Evolutionary conservation across 2,888 invertebrate species (phyloP).

Genomic region (Amblyjoppa fuscipennis): DNA sequence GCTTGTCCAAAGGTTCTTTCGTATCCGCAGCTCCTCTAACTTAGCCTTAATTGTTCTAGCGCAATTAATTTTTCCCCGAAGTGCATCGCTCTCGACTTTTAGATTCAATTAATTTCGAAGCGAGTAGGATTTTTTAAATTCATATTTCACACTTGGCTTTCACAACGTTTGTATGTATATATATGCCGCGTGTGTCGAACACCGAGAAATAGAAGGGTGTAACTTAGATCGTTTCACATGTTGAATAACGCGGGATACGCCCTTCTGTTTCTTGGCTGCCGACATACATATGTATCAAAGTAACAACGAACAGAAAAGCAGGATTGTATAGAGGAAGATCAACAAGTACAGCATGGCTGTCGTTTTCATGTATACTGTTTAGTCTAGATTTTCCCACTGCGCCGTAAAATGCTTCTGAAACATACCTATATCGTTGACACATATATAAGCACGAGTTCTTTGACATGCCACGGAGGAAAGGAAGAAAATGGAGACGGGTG

Average conservation of each 20-base stretch:
- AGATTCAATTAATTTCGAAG: conserved; percentile 22
- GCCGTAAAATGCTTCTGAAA: too few species aligned
- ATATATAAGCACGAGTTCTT: not conserved
- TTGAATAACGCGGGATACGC: too few species aligned
- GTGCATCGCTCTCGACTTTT: not conserved
- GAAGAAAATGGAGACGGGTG: conserved; percentile 43
- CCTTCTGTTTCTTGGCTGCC: too few species aligned
- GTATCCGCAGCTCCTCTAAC: not conserved
- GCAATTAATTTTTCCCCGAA: conserved; percentile 10
- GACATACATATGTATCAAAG: not conserved
- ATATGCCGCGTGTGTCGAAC: too few species aligned
- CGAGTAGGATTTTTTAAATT: not conserved
- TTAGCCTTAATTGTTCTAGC: conserved; percentile 30
- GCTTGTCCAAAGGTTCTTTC: conserved; percentile 2
- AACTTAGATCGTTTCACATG: too few species aligned
- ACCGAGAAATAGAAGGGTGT: too few species aligned
- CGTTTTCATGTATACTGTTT: not conserved
- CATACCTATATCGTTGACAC: not conserved
- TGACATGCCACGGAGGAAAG: conserved; percentile 1
- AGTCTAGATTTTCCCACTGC: too few species aligned
- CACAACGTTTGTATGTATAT: too few species aligned
- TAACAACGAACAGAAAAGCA: not conserved
- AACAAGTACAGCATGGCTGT: not conserved
- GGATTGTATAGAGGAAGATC: too few species aligned
- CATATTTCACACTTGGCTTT: not conserved